These are phyloP conservation scores for Limenitis camilla DNA, from an alignment of 2,888 invertebrate species.

Conservation along the genomic window DNA sequence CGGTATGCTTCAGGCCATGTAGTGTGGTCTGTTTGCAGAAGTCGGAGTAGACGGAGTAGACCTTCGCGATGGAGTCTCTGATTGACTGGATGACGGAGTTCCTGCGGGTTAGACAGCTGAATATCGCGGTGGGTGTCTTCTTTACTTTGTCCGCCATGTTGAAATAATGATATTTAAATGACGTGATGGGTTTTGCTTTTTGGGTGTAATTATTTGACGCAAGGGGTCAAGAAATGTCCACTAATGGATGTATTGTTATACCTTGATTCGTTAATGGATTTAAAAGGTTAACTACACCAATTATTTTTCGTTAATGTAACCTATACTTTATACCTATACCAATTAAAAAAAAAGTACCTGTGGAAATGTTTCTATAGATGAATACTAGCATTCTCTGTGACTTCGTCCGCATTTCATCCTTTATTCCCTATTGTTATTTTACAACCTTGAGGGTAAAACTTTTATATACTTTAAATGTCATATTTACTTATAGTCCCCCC, in stretches of 20 bases:
- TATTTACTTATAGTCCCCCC: too few species aligned
- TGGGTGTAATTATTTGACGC: too few species aligned
- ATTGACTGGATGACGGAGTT: slow-evolving; percentile 42
- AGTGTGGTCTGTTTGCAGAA: slow-evolving; percentile 61
- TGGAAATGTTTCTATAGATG: too few species aligned
- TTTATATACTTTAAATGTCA: too few species aligned
- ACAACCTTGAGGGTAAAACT: too few species aligned
- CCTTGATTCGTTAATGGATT: slow-evolving; percentile 7
- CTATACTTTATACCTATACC: too few species aligned
- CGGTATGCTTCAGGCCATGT: slow-evolving; percentile 66
- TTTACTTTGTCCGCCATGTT: slow-evolving; percentile 18
- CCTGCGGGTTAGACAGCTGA: slow-evolving; percentile 46
- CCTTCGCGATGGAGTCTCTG: slow-evolving; percentile 36
- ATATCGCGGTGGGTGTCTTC: slow-evolving; percentile 43
- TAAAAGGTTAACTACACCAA: too few species aligned
- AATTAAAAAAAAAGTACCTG: too few species aligned
- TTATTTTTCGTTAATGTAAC: too few species aligned
- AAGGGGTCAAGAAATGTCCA: not conserved
- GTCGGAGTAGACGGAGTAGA: slow-evolving; percentile 40
- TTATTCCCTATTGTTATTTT: too few species aligned
- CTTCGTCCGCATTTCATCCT: too few species aligned
- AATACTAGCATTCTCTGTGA: too few species aligned
- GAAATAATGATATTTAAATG: not conserved
- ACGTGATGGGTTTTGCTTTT: not conserved
- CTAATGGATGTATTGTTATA: not conserved